Conservation (phyloP, 2,888 invertebrate species). For the Synanthedon vespiformis region DNA sequence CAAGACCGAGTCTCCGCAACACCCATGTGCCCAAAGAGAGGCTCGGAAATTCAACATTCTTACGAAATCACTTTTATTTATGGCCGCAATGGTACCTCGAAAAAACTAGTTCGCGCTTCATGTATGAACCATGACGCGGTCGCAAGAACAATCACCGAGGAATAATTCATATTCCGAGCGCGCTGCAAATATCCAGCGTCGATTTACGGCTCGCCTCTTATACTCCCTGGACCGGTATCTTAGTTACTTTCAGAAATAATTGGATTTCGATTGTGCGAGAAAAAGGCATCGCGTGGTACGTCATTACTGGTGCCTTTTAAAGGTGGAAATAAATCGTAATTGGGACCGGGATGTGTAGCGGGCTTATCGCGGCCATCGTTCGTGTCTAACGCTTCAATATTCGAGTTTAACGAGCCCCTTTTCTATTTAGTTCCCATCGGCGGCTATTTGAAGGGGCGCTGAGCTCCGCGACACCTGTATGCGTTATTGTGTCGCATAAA, state of each 20-base stretch:
- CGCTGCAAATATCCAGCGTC: slow-evolving; percentile 59
- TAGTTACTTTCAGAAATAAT: slow-evolving; percentile 65
- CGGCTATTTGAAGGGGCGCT: slow-evolving; percentile 53
- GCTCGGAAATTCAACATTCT: slow-evolving; percentile 41
- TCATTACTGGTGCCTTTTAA: slow-evolving; percentile 65
- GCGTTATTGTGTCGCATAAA: slow-evolving; percentile 65
- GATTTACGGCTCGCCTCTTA: slow-evolving; percentile 55
- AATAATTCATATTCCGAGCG: slow-evolving; percentile 70
- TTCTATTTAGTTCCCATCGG: slow-evolving; percentile 54
- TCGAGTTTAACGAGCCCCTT: slow-evolving; percentile 40
- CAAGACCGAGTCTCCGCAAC: slow-evolving; percentile 12
- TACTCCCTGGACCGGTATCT: slow-evolving; percentile 54
- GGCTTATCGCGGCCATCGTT: slow-evolving; percentile 43
- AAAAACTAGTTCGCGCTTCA: slow-evolving; percentile 68
- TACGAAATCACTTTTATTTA: slow-evolving; percentile 47
- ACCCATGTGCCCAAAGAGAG: slow-evolving; percentile 12
- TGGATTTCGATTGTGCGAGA: slow-evolving; percentile 65
- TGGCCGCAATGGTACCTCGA: slow-evolving; percentile 35
- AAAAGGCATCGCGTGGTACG: slow-evolving; percentile 45
- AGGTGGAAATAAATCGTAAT: slow-evolving; percentile 60
- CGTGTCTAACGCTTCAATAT: slow-evolving; percentile 51
- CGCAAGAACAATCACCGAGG: slow-evolving; percentile 62
- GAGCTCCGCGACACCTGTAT: slow-evolving; percentile 61
- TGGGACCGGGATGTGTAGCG: slow-evolving; percentile 40
- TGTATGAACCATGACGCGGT: slow-evolving; percentile 68